Evolutionary conservation across 2,888 invertebrate species (phyloP).

Genomic region (Hydrotaea diabolus): DNA sequence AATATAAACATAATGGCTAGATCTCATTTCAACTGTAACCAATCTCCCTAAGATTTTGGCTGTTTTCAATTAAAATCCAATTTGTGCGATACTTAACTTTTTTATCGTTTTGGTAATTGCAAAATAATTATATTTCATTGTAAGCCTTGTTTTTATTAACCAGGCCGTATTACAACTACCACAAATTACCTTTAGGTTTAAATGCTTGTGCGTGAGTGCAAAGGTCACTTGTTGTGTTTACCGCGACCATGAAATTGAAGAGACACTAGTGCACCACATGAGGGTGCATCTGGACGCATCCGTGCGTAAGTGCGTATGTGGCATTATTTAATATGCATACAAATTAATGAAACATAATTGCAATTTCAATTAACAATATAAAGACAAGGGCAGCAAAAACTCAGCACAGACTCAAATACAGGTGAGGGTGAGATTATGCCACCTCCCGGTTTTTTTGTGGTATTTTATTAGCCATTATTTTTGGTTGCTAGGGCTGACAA

Average conservation of each 20-base stretch:
- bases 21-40: no score
- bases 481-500: no score
- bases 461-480: not conserved
- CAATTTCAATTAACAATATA: slow-evolving; percentile 53
- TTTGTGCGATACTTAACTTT: no score
- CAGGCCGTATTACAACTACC: slow-evolving; percentile 53
- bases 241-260: not conserved
- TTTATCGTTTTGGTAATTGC: no score
- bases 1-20: no score
- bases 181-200: slow-evolving; percentile 57
- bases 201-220: slow-evolving; percentile 11
- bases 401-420: not conserved
- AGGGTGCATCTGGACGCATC: not conserved
- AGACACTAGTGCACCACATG: not conserved
- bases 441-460: not conserved
- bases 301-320: not conserved
- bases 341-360: slow-evolving; percentile 52
- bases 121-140: no score
- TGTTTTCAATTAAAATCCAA: no score
- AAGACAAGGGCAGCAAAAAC: not conserved
- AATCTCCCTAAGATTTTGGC: no score
- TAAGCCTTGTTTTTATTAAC: slow-evolving; percentile 9
- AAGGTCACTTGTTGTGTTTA: slow-evolving; percentile 41
- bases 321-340: slow-evolving; percentile 32
- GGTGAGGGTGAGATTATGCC: not conserved